Conservation (phyloP, 1,140 invertebrate species). For the Charaxes varanes region DNA sequence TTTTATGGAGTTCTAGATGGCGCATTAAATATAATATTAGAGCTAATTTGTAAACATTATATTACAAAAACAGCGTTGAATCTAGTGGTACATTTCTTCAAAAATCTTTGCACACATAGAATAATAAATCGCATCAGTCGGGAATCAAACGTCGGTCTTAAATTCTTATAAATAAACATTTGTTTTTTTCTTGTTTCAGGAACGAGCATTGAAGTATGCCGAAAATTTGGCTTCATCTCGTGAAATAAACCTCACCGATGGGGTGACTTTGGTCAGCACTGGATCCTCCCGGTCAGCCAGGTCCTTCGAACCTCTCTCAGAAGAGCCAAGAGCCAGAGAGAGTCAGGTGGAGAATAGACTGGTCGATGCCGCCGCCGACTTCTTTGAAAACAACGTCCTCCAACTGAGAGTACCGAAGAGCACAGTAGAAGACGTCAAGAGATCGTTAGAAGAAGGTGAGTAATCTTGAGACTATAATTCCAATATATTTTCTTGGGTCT, state of each 20-base stretch:
- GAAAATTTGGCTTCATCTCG: slow-evolving; percentile 73
- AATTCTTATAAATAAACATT: background rate
- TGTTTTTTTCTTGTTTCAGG: slow-evolving; percentile 60
- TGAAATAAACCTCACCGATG: slow-evolving; percentile 78
- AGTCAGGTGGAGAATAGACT: slow-evolving; percentile 82
- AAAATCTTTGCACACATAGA: too few relatives aligned
- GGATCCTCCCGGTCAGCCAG: slow-evolving; percentile 71
- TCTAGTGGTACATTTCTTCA: too few relatives aligned
- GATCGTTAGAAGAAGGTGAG: slow-evolving; percentile 78
- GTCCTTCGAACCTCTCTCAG: slow-evolving; percentile 75
- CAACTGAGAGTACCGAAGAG: slow-evolving; percentile 84
- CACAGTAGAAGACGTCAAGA: slow-evolving; percentile 79
- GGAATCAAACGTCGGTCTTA: background rate
- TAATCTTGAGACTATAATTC: too few relatives aligned
- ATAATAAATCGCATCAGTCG: too few relatives aligned
- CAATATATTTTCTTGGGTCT: too few relatives aligned
- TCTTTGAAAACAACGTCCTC: slow-evolving; percentile 85
- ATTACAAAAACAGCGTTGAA: too few relatives aligned
- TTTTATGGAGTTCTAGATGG: too few relatives aligned
- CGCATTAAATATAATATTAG: too few relatives aligned
- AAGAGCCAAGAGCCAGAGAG: slow-evolving; percentile 82
- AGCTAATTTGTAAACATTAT: too few relatives aligned
- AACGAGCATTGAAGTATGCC: slow-evolving; percentile 79
- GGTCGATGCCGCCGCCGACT: slow-evolving; percentile 82
- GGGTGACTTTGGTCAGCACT: slow-evolving; percentile 82